Evolutionary conservation across 2,797 vertebrate genomes (phyloP).

Genomic region (Fratercula arctica): DNA sequence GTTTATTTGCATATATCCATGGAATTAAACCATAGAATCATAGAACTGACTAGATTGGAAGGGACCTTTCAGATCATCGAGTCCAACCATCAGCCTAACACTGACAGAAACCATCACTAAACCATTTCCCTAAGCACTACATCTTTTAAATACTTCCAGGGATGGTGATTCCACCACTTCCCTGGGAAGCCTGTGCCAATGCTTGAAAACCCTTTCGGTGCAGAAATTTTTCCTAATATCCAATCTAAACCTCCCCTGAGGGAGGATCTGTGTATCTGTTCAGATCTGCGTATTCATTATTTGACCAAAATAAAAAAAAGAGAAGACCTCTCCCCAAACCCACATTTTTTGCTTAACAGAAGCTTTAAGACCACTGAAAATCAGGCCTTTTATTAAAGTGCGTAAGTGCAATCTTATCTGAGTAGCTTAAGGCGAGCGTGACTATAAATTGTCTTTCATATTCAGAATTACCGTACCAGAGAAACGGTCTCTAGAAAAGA

Average conservation of each 20-base stretch:
- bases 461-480: slow-evolving; percentile 29
- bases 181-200: no score
- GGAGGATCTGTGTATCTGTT: background rate
- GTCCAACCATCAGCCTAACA: no score
- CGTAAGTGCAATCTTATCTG: background rate
- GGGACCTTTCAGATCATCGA: no score
- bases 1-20: background rate
- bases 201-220: no score
- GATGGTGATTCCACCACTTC: no score
- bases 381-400: background rate
- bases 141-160: no score
- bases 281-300: background rate
- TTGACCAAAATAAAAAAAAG: background rate
- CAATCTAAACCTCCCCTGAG: no score
- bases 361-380: background rate
- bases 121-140: no score
- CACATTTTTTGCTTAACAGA: background rate
- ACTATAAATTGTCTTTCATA: slow-evolving; percentile 44
- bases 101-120: no score
- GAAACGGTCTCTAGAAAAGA: slow-evolving; percentile 21
- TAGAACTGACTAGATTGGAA: no score
- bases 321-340: background rate
- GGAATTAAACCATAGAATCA: background rate
- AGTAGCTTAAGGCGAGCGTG: background rate
- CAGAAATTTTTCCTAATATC: no score